These are phyloP conservation scores for Gnathonemus echidnorhynchus DNA, from an alignment of 2,113 vertebrate species.

Conservation along the genomic window DNA sequence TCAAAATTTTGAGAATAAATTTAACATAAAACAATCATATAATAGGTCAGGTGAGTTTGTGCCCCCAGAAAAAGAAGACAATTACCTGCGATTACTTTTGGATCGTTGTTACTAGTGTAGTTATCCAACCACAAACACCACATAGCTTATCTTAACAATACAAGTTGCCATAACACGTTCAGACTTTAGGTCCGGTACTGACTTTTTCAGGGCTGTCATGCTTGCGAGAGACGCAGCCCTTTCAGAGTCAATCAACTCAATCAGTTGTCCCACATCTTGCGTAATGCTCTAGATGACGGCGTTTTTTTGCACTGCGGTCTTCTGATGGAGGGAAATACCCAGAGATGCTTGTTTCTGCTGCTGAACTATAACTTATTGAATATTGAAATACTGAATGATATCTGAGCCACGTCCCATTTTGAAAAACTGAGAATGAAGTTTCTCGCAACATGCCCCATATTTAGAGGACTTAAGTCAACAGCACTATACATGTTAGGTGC, in stretches of 20 bases:
- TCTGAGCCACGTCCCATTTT: background rate
- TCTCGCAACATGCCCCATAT: background rate
- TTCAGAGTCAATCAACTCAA: background rate
- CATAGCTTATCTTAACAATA: background rate
- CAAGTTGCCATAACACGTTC: background rate
- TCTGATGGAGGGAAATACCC: background rate
- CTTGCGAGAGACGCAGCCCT: background rate
- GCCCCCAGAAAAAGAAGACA: background rate
- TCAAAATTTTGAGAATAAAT: background rate
- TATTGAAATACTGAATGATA: background rate
- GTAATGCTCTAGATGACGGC: background rate
- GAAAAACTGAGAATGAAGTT: background rate
- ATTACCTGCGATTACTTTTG: background rate
- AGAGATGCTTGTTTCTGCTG: background rate
- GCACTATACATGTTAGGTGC: background rate
- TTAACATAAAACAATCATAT: background rate
- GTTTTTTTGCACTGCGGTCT: background rate
- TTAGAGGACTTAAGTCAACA: background rate
- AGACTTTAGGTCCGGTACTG: background rate
- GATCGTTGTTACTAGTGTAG: background rate
- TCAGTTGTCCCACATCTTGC: background rate
- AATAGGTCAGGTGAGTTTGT: background rate
- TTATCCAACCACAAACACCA: background rate
- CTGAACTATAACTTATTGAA: background rate
- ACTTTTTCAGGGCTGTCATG: background rate